Evolutionary conservation across 2,888 invertebrate species (phyloP), one percentile per base, ranked within the genome.

Genomic region (Andrena flavipes): DNA sequence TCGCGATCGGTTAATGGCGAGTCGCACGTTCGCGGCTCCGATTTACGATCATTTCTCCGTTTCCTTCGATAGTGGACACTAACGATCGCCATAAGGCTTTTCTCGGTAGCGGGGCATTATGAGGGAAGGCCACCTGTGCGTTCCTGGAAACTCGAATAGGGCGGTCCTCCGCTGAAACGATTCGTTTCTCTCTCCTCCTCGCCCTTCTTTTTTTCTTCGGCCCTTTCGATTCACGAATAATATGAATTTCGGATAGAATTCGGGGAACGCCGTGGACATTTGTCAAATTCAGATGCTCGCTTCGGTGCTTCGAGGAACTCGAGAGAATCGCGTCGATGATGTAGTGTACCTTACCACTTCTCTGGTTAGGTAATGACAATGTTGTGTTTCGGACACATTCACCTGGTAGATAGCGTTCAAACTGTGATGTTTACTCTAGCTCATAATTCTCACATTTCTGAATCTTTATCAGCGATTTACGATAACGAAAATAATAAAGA

Each of bases 141-240:
- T 92, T 92, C 91, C 81, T 59, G 87, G 91, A 92, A 92, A 89
- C 84, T 84, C 80, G 84, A 89, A 89, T 86, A 88, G 90, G 87
- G 82, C 83, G 83, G 77, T 79, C 80, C 76, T 67, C 73, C 64
- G 29, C 20, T 71, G 78, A 75, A 82, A 80, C 83, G 70, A 86
- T 81, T 77, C 82, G 85, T 89, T 88, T 84, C 82, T 90, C 89
- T 56, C 26, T 10, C 10, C 10, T 49, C 8, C 33, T 64, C 63
- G 5, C 63, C 7, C 30, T 26, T 29, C n/a, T 2, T 75, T 84
- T 87, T 81, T 77, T 85, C 65, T 77, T 85, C 65, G 74, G 74
- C 72, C 63, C 60, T 23, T 64, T 75, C 75, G 65, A 79, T 80
- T 80, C 60, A 74, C 81, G 70, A 80, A 79, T 74, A 81, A 79